A percentile compares a stretch with the other conserved stretches of the same genome.
These are phyloP conservation scores for Panzeria rudis DNA, from an alignment of 2,888 invertebrate genomes.

Conservation along the genomic window DNA sequence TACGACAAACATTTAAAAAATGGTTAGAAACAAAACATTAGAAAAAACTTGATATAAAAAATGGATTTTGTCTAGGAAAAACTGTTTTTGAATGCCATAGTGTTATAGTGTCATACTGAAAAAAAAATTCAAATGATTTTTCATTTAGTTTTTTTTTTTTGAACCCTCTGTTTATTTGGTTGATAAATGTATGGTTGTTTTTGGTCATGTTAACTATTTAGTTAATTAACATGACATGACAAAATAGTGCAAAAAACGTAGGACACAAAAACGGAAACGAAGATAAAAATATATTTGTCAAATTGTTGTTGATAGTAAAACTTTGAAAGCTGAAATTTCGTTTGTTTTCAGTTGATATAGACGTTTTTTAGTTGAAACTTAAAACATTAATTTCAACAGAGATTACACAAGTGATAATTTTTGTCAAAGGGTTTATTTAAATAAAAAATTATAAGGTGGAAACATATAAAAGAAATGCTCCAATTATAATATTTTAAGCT, in stretches of 20 bases:
- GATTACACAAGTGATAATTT: slow-evolving; percentile 23
- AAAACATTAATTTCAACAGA: slow-evolving; percentile 36
- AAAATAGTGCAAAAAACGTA: slow-evolving; percentile 18
- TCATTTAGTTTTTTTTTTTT: slow-evolving; percentile 37
- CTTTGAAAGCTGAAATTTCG: neutral
- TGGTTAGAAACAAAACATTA: slow-evolving; percentile 25
- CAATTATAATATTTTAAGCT: too few relatives aligned
- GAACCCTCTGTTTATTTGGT: neutral
- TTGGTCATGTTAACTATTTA: slow-evolving; percentile 72
- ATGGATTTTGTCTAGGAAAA: slow-evolving; percentile 2
- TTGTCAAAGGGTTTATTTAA: slow-evolving; percentile 22
- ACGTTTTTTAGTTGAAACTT: slow-evolving; percentile 14
- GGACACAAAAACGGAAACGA: neutral
- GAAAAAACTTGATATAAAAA: slow-evolving; percentile 65
- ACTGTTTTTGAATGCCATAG: slow-evolving; percentile 64
- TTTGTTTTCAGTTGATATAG: too few relatives aligned
- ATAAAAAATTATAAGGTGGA: neutral
- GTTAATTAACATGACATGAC: slow-evolving; percentile 71
- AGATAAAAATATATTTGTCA: slow-evolving; percentile 42
- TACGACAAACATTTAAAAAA: slow-evolving; percentile 46
- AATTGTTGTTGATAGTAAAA: slow-evolving; percentile 33
- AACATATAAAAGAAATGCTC: neutral
- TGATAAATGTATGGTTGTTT: slow-evolving; percentile 62
- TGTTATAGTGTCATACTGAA: slow-evolving; percentile 38
- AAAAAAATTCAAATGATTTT: slow-evolving; percentile 57